Evolutionary conservation across 2,113 vertebrate genomes (phyloP).

Genomic region (Vicugna pacos): DNA sequence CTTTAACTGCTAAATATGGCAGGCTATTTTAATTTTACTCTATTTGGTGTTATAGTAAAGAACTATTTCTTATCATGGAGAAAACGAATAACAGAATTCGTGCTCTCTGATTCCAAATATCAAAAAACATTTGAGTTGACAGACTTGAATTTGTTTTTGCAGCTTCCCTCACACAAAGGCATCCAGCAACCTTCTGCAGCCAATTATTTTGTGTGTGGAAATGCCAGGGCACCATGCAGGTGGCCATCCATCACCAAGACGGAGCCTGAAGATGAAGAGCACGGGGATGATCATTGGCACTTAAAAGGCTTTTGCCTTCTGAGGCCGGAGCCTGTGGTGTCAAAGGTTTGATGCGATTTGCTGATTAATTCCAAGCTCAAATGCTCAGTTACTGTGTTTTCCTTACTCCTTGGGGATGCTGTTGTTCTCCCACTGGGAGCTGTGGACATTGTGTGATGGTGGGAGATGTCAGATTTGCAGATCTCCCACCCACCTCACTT

Average conservation of each 20-base stretch:
- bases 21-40: not conserved
- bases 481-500: not conserved
- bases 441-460: not conserved
- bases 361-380: slow-evolving; percentile 59
- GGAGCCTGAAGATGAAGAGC: not conserved
- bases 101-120: slow-evolving; percentile 17
- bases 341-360: slow-evolving; percentile 38
- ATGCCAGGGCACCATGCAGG: slow-evolving; percentile 62
- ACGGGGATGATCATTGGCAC: not conserved
- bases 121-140: slow-evolving; percentile 18
- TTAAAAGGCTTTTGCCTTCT: slow-evolving; percentile 58
- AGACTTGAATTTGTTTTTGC: slow-evolving; percentile 43
- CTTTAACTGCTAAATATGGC: not conserved
- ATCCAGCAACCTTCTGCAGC: slow-evolving; percentile 9
- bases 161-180: slow-evolving; percentile 36
- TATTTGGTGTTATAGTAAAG: not conserved
- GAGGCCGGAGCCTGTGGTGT: slow-evolving; percentile 10
- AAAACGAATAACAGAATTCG: slow-evolving; percentile 18
- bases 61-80: not conserved
- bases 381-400: not conserved
- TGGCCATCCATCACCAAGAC: slow-evolving; percentile 46
- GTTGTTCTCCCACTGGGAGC: not conserved
- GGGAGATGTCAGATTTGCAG: not conserved
- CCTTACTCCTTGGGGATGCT: not conserved
- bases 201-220: slow-evolving; percentile 69